phyloP scores from a whole-genome alignment of 2,797 vertebrate genomes.

The Podarcis lilfordi region DNA sequence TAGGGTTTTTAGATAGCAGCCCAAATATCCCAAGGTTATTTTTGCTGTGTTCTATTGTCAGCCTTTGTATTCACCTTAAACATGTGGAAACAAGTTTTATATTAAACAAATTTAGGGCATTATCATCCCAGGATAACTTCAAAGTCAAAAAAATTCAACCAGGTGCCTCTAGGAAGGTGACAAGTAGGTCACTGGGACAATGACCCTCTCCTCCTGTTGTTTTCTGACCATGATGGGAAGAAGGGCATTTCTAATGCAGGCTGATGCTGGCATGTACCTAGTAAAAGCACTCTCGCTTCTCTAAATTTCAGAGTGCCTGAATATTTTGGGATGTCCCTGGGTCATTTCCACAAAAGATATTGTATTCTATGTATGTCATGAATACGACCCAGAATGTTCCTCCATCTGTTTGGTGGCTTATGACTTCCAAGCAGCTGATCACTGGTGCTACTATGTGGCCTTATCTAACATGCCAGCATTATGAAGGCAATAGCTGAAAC shows the following conservation, averaged over 20 bases:
- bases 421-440: not conserved
- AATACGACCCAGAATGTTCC: constrained; percentile 4
- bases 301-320: not conserved
- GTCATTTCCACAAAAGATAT: not conserved
- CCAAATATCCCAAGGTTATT: not conserved
- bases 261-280: not conserved
- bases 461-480: not conserved
- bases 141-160: not conserved
- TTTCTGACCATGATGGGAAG: not conserved
- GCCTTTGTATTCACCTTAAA: not conserved
- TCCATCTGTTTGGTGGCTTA: not conserved
- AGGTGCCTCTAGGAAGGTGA: not conserved
- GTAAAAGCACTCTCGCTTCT: not conserved
- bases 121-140: not conserved
- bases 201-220: not conserved
- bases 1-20: not conserved
- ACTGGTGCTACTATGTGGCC: not conserved
- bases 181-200: not conserved
- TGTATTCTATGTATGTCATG: not conserved
- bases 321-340: not conserved
- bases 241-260: not conserved
- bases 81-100: not conserved
- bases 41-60: not conserved
- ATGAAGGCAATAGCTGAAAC: not conserved
- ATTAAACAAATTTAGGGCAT: not conserved